These are phyloP conservation scores for Crotalus horridus DNA, from an alignment of 2,113 vertebrate genomes.

Conservation along the genomic window DNA sequence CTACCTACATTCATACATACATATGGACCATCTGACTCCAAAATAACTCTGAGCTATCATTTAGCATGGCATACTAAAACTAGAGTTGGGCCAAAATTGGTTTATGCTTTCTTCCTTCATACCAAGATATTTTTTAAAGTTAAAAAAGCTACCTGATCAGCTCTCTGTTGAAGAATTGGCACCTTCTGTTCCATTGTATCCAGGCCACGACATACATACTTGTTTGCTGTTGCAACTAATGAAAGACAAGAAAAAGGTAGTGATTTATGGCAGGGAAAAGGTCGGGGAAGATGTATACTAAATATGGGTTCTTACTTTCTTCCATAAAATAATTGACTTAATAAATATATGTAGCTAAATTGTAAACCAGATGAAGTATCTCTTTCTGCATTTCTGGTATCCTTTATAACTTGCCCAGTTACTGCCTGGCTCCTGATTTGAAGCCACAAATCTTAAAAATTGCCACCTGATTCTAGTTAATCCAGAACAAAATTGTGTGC, in stretches of 20 bases:
- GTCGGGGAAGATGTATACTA: not conserved
- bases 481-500: not conserved
- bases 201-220: conserved; percentile 84
- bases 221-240: conserved; percentile 84
- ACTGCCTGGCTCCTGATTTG: not conserved
- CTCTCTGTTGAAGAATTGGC: conserved; percentile 86
- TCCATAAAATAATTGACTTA: not conserved
- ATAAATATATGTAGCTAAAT: not conserved
- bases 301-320: not conserved
- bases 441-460: not conserved
- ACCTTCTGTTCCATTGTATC: conserved; percentile 86
- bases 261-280: too few relatives aligned
- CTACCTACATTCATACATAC: not conserved
- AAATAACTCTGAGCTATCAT: not conserved
- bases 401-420: not conserved
- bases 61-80: not conserved
- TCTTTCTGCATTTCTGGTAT: not conserved
- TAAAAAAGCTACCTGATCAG: conserved; percentile 78
- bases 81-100: not conserved
- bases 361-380: not conserved
- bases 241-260: conserved; percentile 9
- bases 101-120: not conserved
- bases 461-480: not conserved
- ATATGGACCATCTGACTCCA: not conserved
- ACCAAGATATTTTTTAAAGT: not conserved